These are phyloP conservation scores for Morbakka virulenta DNA, from an alignment of 30 jellyfish, hydroid and myxozoan species.

Conservation along the genomic window DNA sequence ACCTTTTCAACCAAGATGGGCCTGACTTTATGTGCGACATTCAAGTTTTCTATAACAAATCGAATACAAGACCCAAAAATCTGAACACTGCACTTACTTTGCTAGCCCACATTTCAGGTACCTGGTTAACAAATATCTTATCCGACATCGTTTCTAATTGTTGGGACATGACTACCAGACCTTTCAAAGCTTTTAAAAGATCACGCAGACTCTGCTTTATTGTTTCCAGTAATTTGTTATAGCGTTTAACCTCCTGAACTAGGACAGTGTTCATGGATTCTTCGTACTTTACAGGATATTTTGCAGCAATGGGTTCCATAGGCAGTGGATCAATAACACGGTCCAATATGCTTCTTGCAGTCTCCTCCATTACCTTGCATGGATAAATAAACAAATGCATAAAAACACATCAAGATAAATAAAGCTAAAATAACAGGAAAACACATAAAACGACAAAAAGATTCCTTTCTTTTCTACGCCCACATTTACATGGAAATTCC, in stretches of 20 bases:
- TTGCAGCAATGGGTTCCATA: slow-evolving; percentile 51
- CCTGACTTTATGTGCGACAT: no score
- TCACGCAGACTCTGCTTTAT: slow-evolving; percentile 61
- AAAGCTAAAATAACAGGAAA: neutral
- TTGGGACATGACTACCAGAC: slow-evolving; percentile 93
- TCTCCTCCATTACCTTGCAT: slow-evolving; percentile 78
- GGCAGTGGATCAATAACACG: slow-evolving; percentile 79
- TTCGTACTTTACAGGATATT: slow-evolving; percentile 88
- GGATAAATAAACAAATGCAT: neutral
- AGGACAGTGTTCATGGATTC: slow-evolving; percentile 94
- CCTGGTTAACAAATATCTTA: slow-evolving; percentile 76
- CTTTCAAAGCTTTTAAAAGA: slow-evolving; percentile 83
- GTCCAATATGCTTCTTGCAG: slow-evolving; percentile 60
- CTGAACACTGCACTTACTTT: slow-evolving; percentile 37
- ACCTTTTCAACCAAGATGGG: no score
- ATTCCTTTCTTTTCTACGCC: neutral
- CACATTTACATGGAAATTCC: no score
- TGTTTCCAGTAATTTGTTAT: slow-evolving; percentile 69
- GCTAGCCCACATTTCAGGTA: slow-evolving; percentile 92
- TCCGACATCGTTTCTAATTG: slow-evolving; percentile 90
- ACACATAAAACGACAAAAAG: neutral
- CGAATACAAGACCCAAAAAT: neutral
- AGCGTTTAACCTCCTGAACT: slow-evolving; percentile 83
- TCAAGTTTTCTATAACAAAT: no score
- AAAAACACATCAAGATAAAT: neutral